These are phyloP conservation scores for Chaetorhynchus papuensis DNA, from an alignment of 2,113 vertebrate genomes.

Conservation along the genomic window DNA sequence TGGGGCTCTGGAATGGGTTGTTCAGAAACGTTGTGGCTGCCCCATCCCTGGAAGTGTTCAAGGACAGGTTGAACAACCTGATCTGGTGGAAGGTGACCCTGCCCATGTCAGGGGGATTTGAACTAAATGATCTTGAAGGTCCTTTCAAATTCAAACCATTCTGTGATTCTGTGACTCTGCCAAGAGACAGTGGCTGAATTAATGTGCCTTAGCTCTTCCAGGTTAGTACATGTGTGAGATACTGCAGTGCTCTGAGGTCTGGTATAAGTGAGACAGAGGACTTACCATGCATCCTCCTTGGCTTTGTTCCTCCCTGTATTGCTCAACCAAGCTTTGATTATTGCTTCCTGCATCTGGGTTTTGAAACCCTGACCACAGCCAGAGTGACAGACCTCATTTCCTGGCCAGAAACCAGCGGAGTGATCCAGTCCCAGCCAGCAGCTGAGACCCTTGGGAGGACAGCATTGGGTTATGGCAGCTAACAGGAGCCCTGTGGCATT, in stretches of 20 bases:
- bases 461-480: not conserved
- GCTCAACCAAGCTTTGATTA: not conserved
- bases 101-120: rapidly evolving
- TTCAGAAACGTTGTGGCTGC: not conserved
- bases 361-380: not conserved
- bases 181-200: not conserved
- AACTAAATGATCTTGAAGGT: not conserved
- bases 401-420: not conserved
- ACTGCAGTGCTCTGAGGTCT: not conserved
- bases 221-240: rapidly evolving
- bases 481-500: not conserved
- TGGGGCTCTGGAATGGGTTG: not conserved
- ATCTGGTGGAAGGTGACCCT: not conserved
- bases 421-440: not conserved
- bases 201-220: not conserved
- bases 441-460: not conserved
- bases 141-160: not conserved
- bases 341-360: not conserved
- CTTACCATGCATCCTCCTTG: not conserved
- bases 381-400: not conserved
- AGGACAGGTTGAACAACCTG: not conserved
- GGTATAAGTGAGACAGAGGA: not conserved
- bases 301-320: not conserved
- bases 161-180: not conserved
- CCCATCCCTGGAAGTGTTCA: not conserved